phyloP scores from a whole-genome alignment of 2,888 invertebrate genomes.

The Agrilus biguttatus region DNA sequence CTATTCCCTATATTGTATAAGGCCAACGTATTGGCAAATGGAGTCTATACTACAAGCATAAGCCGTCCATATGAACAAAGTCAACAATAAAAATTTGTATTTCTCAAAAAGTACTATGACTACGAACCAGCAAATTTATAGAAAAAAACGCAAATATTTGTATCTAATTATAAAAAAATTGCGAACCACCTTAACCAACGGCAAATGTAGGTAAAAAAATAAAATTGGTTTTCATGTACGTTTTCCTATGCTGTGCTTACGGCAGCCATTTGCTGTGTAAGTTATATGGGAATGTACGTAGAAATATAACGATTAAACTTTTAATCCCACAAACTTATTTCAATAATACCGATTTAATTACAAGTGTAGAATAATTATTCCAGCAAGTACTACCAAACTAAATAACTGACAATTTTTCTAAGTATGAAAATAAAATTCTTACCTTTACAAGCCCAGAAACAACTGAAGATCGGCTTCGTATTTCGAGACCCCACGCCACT shows the following conservation, averaged over 20 bases:
- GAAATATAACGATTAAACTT: slow-evolving; percentile 26
- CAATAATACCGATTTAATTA: slow-evolving; percentile 16
- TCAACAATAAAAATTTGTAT: slow-evolving; percentile 16
- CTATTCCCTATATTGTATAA: too few species aligned
- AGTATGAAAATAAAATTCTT: slow-evolving; percentile 42
- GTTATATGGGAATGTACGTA: slow-evolving; percentile 30
- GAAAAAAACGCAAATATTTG: slow-evolving; percentile 22
- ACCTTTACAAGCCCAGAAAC: slow-evolving; percentile 42
- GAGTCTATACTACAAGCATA: slow-evolving; percentile 30
- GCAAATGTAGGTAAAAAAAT: slow-evolving; percentile 15
- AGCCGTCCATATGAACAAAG: slow-evolving; percentile 33
- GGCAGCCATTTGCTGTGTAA: slow-evolving; percentile 37
- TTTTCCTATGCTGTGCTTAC: slow-evolving; percentile 35
- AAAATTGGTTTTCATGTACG: slow-evolving; percentile 11
- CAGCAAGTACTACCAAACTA: slow-evolving; percentile 25
- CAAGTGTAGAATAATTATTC: slow-evolving; percentile 21
- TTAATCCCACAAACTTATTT: slow-evolving; percentile 16
- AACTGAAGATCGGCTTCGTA: slow-evolving; percentile 46
- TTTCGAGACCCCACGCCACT: slow-evolving; percentile 49
- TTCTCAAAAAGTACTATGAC: slow-evolving; percentile 2
- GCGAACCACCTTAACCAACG: slow-evolving; percentile 5
- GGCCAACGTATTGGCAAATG: slow-evolving; percentile 31
- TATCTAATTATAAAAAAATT: slow-evolving; percentile 18
- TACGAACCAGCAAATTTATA: slow-evolving; percentile 13
- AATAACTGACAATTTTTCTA: slow-evolving; percentile 36